A percentile compares a stretch with the other conserved stretches of the same genome.
Evolutionary conservation across 92 coral and sea anemone species (phyloP).

Genomic region (Umimayanthus kanabou): DNA sequence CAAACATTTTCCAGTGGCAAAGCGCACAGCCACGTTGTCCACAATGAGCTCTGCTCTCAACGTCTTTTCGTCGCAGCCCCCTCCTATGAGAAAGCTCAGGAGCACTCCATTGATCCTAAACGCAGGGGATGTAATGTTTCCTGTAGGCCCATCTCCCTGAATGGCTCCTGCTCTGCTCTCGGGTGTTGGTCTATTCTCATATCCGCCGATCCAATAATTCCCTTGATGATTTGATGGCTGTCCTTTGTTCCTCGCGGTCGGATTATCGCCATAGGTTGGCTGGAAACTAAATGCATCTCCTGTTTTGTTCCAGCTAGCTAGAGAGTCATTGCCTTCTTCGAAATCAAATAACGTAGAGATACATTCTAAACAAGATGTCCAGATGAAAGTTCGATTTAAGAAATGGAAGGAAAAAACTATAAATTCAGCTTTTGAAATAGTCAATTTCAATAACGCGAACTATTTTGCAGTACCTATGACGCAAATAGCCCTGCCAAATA

Average conservation of each 20-base stretch:
- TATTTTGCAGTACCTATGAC: neutral
- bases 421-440: too few species aligned
- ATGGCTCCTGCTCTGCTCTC: neutral
- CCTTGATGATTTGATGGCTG: conserved; percentile 7
- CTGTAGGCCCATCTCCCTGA: neutral
- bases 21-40: neutral
- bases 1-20: neutral
- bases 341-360: neutral
- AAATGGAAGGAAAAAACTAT: neutral
- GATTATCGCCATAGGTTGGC: neutral
- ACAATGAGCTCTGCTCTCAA: neutral
- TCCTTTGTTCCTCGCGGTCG: neutral
- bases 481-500: too few species aligned
- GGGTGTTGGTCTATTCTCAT: conserved; percentile 4
- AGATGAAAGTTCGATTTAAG: neutral
- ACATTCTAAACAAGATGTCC: neutral
- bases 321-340: neutral
- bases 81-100: neutral
- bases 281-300: neutral
- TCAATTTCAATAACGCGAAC: neutral
- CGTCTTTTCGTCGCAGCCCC: neutral
- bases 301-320: neutral
- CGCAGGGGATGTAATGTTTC: neutral
- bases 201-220: neutral
- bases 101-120: neutral